Evolutionary conservation across 1,140 invertebrate genomes (phyloP), one percentile per base, ranked within the genome.

Genomic region (Elymnias hypermnestra): DNA sequence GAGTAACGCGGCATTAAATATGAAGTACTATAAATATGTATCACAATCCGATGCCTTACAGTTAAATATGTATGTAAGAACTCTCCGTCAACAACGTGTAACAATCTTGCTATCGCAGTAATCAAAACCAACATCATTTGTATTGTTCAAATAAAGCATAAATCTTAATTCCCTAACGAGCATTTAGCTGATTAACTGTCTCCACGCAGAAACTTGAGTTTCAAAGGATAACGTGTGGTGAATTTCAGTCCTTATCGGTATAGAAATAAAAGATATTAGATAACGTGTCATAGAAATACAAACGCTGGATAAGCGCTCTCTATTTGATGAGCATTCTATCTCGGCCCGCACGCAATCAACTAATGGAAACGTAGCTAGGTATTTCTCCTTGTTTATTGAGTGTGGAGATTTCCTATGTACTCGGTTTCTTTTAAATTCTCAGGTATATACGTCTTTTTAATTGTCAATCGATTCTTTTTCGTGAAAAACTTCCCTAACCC

Each of bases 271-370:
- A 33, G 4, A 15, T 14, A 33, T 7, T 3, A 7, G 7, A 15
- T 33, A 13, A 29, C 9, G 29, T 6, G 15, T 6, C 13, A 7
- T 9, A 3, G 29, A 5, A 7, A 14, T 17, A 14, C 33, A 36
- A 36, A 21, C 5, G 31, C 15, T 17, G 12, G 40, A 13, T 25
- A 21, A n/a, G 17, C 25, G 40, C 13, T 38, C 48, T 51, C 35
- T 43, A 39, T 44, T 51, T 51, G 48, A 51, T 43, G 35, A 51
- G 23, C 40, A 51, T 51, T 50, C 41, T 26, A 31, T 37, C 38
- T 49, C 46, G 15, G n/a, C 19, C 31, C 3, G 40, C 40, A 43
- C 33, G 48, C 48, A 51, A 51, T 51, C 40, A 51, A 14, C 48
- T 51, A 51, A 51, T 51, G 41, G 40, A 38, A 42, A 18, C 36